Percentiles rank a stretch among this genome's conserved stretches.
Conservation (phyloP, 1,140 invertebrate genomes). For the Pogonomyrmex californicus region DNA sequence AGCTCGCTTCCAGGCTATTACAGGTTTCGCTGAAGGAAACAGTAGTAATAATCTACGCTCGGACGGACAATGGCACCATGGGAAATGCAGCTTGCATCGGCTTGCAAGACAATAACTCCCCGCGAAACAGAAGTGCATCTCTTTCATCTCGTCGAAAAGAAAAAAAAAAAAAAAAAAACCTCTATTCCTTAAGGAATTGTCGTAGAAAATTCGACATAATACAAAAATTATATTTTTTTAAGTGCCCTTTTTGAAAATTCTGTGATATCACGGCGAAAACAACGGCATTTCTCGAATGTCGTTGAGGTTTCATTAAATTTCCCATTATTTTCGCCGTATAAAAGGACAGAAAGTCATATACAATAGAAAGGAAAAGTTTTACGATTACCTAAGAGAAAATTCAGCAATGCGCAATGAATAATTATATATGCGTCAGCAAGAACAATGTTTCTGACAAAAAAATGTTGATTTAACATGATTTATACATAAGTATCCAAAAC, state of each 20-base stretch:
- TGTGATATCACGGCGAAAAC: neutral
- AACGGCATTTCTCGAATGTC: neutral
- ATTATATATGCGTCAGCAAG: neutral
- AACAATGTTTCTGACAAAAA: neutral
- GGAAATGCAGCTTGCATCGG: slow-evolving; percentile 61
- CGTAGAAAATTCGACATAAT: slow-evolving; percentile 18
- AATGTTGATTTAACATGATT: slow-evolving; percentile 14
- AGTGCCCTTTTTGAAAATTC: neutral
- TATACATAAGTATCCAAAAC: slow-evolving; percentile 36
- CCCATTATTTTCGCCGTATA: neutral
- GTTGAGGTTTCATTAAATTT: slow-evolving; percentile 1
- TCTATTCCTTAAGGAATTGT: slow-evolving; percentile 5
- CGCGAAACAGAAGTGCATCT: slow-evolving; percentile 33
- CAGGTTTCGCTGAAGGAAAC: slow-evolving; percentile 44
- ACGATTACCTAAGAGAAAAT: neutral
- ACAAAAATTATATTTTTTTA: slow-evolving; percentile 32
- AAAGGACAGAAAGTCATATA: neutral
- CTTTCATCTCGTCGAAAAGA: slow-evolving; percentile 22
- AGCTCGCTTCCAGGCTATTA: slow-evolving; percentile 56
- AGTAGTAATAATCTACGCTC: slow-evolving; percentile 62
- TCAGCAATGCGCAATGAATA: neutral
- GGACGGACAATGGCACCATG: slow-evolving; percentile 57
- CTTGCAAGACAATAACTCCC: slow-evolving; percentile 53
- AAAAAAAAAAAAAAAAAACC: slow-evolving; percentile 8
- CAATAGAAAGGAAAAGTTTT: neutral